Evolutionary conservation across 1,140 invertebrate species (phyloP), one percentile per base, ranked within the genome.

Genomic region (Eueides isabella): DNA sequence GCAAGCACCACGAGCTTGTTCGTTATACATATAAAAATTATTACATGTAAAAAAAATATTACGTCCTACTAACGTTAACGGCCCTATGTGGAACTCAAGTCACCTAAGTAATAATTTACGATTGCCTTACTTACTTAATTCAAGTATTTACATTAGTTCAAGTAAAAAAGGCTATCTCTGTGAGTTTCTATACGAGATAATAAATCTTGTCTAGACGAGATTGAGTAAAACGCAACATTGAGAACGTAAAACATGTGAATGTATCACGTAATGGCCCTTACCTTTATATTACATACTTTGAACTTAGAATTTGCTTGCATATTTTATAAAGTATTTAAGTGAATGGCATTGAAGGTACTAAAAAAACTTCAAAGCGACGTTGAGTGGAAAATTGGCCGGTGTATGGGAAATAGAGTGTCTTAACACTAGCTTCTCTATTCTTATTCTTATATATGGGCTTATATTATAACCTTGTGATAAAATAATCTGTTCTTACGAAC

Each of bases 201-300:
- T 67, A 67, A 67, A 67, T 67, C 38, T 48, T 67, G 65, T 67
- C 65, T 67, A 67, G 65, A 67, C 65, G 35, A 29, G 33, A 67
- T 23, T n/a, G 65, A 41, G 65, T 26, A 1, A 29, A 31, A 26
- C 19, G 26, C 44, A 28, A 67, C 11, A 12, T 55, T 55, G 48
- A n/a, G 19, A 55, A 23, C 48, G 11, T 55, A 55, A 55, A 55
- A 26, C 48, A 23, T 19, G 9, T 55, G 48, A 55, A 55, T 55
- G 48, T 55, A 55, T 26, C 19, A 3, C 23, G 19, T 55, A 55
- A 55, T 55, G 44, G 44, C 44, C 1, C 19, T 11, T 19, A 55
- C 48, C 48, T 55, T 55, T 55, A 55, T 55, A 23, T 55, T 55
- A 55, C 19, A 55, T 55, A 55, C 23, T 23, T 55, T 26, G 19